phyloP scores from a whole-genome alignment of 2,888 invertebrate species.

The Pristionchus japonicus region DNA sequence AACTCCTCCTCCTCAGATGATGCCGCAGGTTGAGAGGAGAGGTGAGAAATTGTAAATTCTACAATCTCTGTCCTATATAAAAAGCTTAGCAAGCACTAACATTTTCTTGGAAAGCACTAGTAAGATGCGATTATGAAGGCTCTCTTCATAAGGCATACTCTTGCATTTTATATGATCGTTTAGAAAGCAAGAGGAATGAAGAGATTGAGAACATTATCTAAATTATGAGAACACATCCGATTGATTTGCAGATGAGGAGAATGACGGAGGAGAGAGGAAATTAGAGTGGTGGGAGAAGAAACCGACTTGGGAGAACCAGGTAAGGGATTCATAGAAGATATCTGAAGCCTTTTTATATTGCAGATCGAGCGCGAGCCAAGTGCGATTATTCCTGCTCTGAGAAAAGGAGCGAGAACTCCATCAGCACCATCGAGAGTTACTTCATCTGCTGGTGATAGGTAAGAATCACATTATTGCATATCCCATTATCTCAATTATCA shows the following conservation, averaged over 20 bases:
- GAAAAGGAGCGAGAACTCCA: constrained; percentile 55
- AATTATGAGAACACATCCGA: constrained; percentile 20
- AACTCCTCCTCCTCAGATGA: constrained; percentile 27
- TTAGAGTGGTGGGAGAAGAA: constrained; percentile 68
- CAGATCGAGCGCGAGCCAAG: constrained; percentile 52
- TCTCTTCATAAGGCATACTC: too few relatives aligned
- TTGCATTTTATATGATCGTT: too few relatives aligned
- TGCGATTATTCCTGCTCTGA: constrained; percentile 60
- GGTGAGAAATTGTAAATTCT: constrained; percentile 18
- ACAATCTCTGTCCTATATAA: too few relatives aligned
- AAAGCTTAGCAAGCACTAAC: too few relatives aligned
- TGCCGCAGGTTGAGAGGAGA: background rate
- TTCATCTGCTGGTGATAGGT: constrained; percentile 33
- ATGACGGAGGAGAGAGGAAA: constrained; percentile 29
- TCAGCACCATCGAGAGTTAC: constrained; percentile 51
- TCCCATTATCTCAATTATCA: background rate
- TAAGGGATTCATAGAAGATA: background rate
- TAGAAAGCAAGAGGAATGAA: too few relatives aligned
- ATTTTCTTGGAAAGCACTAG: too few relatives aligned
- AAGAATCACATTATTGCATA: background rate
- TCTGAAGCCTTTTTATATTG: background rate
- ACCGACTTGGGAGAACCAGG: constrained; percentile 57
- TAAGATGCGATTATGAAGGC: too few relatives aligned
- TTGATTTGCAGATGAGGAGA: constrained; percentile 5
- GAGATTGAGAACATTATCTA: too few relatives aligned